A percentile compares a stretch with the other conserved stretches of the same genome.
These are phyloP conservation scores for Bicyclus anynana DNA, from an alignment of 1,140 invertebrate genomes.

Conservation along the genomic window DNA sequence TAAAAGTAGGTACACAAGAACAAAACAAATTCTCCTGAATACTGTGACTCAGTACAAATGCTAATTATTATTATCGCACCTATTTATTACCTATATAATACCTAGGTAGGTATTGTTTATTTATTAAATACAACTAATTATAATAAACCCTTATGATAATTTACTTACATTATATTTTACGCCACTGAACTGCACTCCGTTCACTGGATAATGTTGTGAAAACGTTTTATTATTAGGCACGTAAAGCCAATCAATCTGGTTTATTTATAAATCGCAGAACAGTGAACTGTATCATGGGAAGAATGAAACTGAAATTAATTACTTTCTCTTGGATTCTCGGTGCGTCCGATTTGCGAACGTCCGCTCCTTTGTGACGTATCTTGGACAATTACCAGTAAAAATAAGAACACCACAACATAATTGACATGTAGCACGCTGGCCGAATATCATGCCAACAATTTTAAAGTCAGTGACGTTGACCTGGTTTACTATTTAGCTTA, in stretches of 20 bases:
- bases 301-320: slow-evolving; percentile 64
- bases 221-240: slow-evolving; percentile 46
- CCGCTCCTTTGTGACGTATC: slow-evolving; percentile 51
- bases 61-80: too few relatives aligned
- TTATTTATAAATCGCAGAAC: slow-evolving; percentile 58
- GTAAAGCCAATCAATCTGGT: slow-evolving; percentile 11
- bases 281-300: slow-evolving; percentile 46
- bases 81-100: too few relatives aligned
- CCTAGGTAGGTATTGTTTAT: too few relatives aligned
- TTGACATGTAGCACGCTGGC: slow-evolving; percentile 67
- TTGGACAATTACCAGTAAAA: slow-evolving; percentile 72
- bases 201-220: slow-evolving; percentile 26
- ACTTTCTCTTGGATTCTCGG: slow-evolving; percentile 49
- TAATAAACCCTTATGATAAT: too few relatives aligned
- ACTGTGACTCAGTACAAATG: too few relatives aligned
- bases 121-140: too few relatives aligned
- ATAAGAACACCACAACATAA: slow-evolving; percentile 59
- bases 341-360: slow-evolving; percentile 31
- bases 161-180: neutral
- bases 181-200: slow-evolving; percentile 15
- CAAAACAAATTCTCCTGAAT: too few relatives aligned
- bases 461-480: slow-evolving; percentile 39
- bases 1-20: too few relatives aligned
- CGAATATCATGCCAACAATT: slow-evolving; percentile 66
- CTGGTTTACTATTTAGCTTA: slow-evolving; percentile 18